Percentiles rank a stretch among this genome's conserved stretches.
These are phyloP conservation scores for Dysmachus trigonus DNA, from an alignment of 2,888 invertebrate genomes.

Conservation along the genomic window DNA sequence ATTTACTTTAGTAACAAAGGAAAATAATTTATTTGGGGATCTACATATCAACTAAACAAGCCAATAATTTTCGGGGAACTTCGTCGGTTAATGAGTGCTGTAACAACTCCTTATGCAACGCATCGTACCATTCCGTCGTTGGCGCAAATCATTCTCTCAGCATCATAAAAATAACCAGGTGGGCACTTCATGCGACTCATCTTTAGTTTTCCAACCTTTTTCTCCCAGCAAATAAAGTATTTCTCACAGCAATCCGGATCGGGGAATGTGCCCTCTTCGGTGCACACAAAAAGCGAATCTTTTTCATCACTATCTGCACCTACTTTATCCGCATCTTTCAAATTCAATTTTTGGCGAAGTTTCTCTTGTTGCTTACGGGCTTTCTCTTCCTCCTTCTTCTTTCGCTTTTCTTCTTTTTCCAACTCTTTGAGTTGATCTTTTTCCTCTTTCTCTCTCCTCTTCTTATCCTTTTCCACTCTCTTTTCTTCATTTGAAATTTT, in stretches of 20 bases:
- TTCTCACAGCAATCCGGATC: constrained; percentile 49
- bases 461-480: neutral
- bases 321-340: neutral
- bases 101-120: neutral
- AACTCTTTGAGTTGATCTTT: neutral
- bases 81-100: neutral
- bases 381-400: constrained; percentile 3
- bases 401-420: constrained; percentile 6
- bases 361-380: neutral
- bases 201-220: constrained; percentile 6
- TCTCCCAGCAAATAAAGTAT: constrained; percentile 51
- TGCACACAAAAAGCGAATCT: constrained; percentile 50
- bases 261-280: constrained; percentile 50
- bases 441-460: neutral
- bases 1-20: neutral
- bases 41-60: neutral
- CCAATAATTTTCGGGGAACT: neutral
- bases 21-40: neutral
- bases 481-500: neutral
- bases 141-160: neutral
- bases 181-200: constrained; percentile 47
- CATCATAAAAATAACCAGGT: constrained; percentile 45
- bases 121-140: neutral
- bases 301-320: constrained; percentile 1
- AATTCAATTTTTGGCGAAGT: neutral